Conservation (phyloP, 2,888 invertebrate species). For the Agrochola circellaris region DNA sequence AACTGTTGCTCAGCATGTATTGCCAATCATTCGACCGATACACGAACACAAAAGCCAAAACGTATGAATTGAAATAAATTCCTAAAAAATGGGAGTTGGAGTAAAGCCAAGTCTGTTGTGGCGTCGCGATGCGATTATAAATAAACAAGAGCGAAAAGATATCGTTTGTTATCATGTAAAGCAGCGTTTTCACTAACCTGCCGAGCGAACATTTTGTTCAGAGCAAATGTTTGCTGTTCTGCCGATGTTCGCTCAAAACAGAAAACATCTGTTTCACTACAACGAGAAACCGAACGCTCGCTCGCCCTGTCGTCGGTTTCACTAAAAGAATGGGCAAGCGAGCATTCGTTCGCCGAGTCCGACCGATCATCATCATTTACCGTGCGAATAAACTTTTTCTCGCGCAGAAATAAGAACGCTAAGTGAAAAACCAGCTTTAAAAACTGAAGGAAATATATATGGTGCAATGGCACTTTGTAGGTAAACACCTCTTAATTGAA, state of each 20-base stretch:
- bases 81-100: slow-evolving; percentile 71
- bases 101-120: slow-evolving; percentile 67
- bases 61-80: slow-evolving; percentile 69
- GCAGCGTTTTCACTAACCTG: no score
- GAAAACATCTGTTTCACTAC: no score
- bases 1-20: slow-evolving; percentile 24
- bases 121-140: slow-evolving; percentile 68
- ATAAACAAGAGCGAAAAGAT: slow-evolving; percentile 65
- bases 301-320: no score
- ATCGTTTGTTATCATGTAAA: slow-evolving; percentile 51
- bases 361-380: no score
- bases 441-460: slow-evolving; percentile 10
- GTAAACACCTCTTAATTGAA: background rate
- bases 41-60: slow-evolving; percentile 63
- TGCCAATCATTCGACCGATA: slow-evolving; percentile 56
- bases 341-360: no score
- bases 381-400: no score
- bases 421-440: background rate
- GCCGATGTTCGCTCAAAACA: no score
- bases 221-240: no score
- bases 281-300: no score
- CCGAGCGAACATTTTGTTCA: no score
- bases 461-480: slow-evolving; percentile 13
- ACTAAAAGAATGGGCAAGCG: no score
- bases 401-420: no score